Evolutionary conservation across 2,888 invertebrate species (phyloP), one percentile per base, ranked within the genome.

Genomic region (Salpingus planirostris): DNA sequence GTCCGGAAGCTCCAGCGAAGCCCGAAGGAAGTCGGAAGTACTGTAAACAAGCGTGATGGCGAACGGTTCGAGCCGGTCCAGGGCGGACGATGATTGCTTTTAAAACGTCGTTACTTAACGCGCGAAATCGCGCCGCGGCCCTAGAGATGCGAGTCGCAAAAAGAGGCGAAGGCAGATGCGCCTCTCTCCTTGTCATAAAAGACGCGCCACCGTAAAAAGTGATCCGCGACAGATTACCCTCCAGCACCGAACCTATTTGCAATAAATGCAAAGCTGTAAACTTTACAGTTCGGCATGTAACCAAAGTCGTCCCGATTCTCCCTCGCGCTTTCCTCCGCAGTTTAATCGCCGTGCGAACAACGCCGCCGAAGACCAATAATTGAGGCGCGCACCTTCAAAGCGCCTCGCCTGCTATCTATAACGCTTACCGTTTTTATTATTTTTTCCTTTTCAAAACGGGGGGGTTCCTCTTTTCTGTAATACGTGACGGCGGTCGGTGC

Each of bases 181-280:
- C n/a, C n/a, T n/a, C n/a, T n/a, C n/a, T n/a, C n/a, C n/a, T n/a
- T n/a, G 13, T 29, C 29, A 13, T 11, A 15, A 22, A 11, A 10
- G 24, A 12, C 14, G 24, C 32, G 38, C 35, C 38, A 30, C 43
- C 46, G 47, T 53, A 56, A 56, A 42, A 46, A 47, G 43, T 48
- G 48, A 50, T 52, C 46, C 39, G 43, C 45, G 50, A 51, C 43
- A 47, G 44, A 52, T 49, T 26, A 31, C 52, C 42, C 42, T 46
- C 36, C 44, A 49, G 49, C 47, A 49, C 24, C 48, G 50, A 48
- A 47, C 55, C 55, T 57, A 55, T 59, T 59, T 57, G 56, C 55
- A 56, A 55, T 59, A 56, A 59, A 59, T 56, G 59, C 58, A 52
- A 58, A 55, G 57, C 54, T 52, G 55, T 57, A 55, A 59, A 60